These are phyloP conservation scores for Pygocentrus nattereri DNA, from an alignment of 2,797 vertebrate species.

Conservation along the genomic window DNA sequence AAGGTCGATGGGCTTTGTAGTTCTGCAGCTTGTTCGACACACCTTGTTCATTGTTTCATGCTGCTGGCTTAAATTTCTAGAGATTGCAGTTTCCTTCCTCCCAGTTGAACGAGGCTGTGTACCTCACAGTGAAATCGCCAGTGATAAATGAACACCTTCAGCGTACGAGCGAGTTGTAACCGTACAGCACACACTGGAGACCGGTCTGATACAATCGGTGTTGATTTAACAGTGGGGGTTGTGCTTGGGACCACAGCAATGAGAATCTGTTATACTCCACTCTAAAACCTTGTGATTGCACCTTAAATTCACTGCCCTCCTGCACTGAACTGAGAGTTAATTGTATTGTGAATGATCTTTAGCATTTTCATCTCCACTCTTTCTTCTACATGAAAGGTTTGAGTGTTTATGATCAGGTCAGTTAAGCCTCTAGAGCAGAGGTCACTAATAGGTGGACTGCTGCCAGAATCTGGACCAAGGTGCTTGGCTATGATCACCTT, in stretches of 20 bases:
- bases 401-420: background rate
- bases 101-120: background rate
- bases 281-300: background rate
- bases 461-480: no score
- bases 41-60: background rate
- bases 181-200: background rate
- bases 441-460: no score
- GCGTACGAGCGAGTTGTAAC: background rate
- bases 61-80: background rate
- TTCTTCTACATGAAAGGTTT: background rate
- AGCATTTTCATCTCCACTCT: background rate
- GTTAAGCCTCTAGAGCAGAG: background rate
- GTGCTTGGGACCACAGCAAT: background rate
- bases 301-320: background rate
- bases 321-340: background rate
- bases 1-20: background rate
- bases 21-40: background rate
- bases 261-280: background rate
- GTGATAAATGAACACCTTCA: constrained; percentile 14
- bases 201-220: background rate
- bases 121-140: background rate
- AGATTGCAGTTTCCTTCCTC: background rate
- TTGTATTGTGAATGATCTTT: background rate
- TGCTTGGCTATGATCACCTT: no score
- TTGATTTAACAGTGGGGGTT: constrained; percentile 15